Evolutionary conservation across 1,140 invertebrate genomes (phyloP).

Genomic region (Paramacrobiotus metropolitanus): DNA sequence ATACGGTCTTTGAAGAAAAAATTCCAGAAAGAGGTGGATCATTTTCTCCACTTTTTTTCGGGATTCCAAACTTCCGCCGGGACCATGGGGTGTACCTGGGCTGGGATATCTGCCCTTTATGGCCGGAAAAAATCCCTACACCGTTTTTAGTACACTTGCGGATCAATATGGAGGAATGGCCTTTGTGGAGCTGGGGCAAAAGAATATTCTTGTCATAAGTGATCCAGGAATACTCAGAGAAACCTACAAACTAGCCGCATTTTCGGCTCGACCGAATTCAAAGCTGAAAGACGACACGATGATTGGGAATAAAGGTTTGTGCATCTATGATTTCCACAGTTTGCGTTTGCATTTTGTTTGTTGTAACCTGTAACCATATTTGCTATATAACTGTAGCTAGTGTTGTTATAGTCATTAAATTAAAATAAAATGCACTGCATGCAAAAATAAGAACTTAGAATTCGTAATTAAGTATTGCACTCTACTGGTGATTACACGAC

Average conservation of each 20-base stretch:
- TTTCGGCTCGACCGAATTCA: constrained; percentile 55
- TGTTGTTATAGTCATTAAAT: too few species aligned
- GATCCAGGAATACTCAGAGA: constrained; percentile 59
- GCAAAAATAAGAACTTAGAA: too few species aligned
- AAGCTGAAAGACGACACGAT: constrained; percentile 40
- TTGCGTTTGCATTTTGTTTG: too few species aligned
- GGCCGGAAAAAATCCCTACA: constrained; percentile 41
- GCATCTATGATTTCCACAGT: not conserved
- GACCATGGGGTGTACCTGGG: constrained; percentile 56
- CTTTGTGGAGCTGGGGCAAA: constrained; percentile 46
- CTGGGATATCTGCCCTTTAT: constrained; percentile 56
- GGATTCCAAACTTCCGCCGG: constrained; percentile 27
- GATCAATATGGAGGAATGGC: constrained; percentile 52
- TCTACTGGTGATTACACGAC: too few species aligned
- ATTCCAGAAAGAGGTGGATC: not conserved
- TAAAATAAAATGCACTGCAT: too few species aligned
- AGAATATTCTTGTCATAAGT: constrained; percentile 55
- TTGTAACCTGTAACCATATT: too few species aligned
- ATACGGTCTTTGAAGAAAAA: not conserved
- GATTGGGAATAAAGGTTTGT: constrained; percentile 6
- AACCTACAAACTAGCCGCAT: constrained; percentile 54
- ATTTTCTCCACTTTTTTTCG: not conserved
- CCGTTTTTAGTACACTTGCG: constrained; percentile 43
- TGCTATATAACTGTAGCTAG: too few species aligned
- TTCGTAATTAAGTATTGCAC: too few species aligned